phyloP scores from a whole-genome alignment of 2,888 invertebrate genomes.

The Brachyopa scutellaris region DNA sequence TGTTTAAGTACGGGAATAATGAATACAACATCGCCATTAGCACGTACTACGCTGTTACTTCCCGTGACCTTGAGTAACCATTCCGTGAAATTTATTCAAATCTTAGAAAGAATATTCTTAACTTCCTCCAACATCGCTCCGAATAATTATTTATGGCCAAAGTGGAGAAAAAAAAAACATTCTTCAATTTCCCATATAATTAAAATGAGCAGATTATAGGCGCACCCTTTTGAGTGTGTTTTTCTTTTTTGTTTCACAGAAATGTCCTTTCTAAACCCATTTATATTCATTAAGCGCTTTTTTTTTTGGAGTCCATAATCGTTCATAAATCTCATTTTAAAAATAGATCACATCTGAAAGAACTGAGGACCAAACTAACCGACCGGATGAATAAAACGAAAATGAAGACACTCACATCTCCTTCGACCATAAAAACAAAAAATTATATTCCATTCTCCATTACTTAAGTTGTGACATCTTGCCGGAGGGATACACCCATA shows the following conservation, averaged over 20 bases:
- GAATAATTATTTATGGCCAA: conserved; percentile 4
- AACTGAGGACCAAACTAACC: conserved; percentile 4
- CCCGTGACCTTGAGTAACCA: no score
- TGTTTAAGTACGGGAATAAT: no score
- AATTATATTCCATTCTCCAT: conserved; percentile 59
- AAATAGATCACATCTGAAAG: conserved; percentile 37
- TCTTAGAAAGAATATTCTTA: no score
- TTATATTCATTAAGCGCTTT: conserved; percentile 28
- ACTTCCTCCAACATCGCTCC: no score
- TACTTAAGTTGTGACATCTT: conserved; percentile 53
- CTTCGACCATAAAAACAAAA: conserved; percentile 19
- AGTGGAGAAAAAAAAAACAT: not conserved
- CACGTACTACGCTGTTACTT: no score
- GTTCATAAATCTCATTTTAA: conserved; percentile 53
- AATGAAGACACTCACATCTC: no score
- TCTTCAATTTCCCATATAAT: not conserved
- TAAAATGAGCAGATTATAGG: not conserved
- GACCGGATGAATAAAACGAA: conserved; percentile 17
- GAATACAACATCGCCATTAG: no score
- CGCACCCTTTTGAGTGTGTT: not conserved
- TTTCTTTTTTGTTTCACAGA: no score
- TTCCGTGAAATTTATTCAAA: no score
- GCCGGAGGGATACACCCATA: conserved; percentile 36
- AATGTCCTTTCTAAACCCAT: conserved; percentile 17
- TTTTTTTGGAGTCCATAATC: conserved; percentile 6